Evolutionary conservation across 2,888 invertebrate species (phyloP), one percentile per base, ranked within the genome.

Genomic region (Rhorus exstirpatorius): DNA sequence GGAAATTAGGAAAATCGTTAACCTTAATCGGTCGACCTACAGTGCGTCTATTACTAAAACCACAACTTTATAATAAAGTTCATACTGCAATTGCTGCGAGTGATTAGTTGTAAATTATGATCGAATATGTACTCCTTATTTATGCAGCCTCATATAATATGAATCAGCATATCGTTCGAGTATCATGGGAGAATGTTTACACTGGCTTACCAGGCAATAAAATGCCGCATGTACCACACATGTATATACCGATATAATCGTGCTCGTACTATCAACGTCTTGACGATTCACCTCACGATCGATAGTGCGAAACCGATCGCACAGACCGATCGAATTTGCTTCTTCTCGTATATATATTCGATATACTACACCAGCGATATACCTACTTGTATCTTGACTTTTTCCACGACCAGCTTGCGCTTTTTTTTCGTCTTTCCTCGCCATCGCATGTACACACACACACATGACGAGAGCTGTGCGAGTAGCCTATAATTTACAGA

Each of bases 401-500:
- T 79, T 76, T 78, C 46, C 65, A 71, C 78, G 71, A 67, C 49
- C 80, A 75, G 71, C 79, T 67, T 79, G 75, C 74, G 35, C 55
- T 63, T 21, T 10, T 26, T 55, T 46, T 46, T 35, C 38, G 31
- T 24, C 14, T 72, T 31, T 44, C 35, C 17, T 53, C 1, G 17
- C 12, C 19, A 19, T 53, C 26, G 38, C 14, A n/a, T n/a, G n/a
- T n/a, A n/a, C n/a, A n/a, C n/a, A n/a, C 65, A 19, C 38, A 63
- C 68, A 74, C 72, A 65, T 3, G 24, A 72, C 58, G 71, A 74
- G 72, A 65, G 63, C 44, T 41, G 17, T 71, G 74, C 67, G 68
- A 63, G 24, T 31, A 68, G 79, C 70, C 84, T 86, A 85, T 86
- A 87, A 87, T 89, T 88, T 89, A 87, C 84, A 72, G 82, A 58